These are phyloP conservation scores for Pluvialis apricaria DNA, from an alignment of 2,113 vertebrate genomes.

Conservation along the genomic window DNA sequence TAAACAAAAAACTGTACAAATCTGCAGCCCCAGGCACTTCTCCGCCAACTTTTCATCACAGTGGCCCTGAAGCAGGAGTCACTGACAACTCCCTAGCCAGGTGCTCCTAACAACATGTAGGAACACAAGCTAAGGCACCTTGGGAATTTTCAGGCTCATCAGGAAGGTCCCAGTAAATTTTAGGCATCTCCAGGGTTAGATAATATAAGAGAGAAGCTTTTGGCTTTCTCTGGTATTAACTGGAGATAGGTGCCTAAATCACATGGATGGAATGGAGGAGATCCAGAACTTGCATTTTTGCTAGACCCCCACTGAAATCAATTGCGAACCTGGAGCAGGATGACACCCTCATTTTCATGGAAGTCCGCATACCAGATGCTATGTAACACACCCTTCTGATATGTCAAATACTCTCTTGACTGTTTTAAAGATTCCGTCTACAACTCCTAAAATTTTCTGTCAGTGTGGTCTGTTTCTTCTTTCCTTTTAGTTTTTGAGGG, in stretches of 20 bases:
- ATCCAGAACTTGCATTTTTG: not conserved
- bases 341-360: not conserved
- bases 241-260: not conserved
- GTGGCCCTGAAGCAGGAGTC: not conserved
- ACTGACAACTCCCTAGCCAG: not conserved
- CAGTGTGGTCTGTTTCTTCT: not conserved
- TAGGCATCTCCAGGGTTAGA: not conserved
- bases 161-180: not conserved
- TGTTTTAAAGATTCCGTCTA: not conserved
- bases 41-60: conserved; percentile 2
- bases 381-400: not conserved
- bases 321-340: not conserved
- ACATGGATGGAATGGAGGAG: not conserved
- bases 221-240: not conserved
- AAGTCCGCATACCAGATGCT: not conserved
- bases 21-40: not conserved
- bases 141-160: not conserved
- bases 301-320: not conserved
- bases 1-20: not conserved
- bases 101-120: not conserved
- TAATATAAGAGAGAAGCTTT: not conserved
- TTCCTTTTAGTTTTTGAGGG: not conserved
- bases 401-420: not conserved
- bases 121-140: not conserved
- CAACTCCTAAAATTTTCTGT: not conserved